Evolutionary conservation across 1,140 invertebrate species (phyloP).

Genomic region (Apocrypta bakeri): DNA sequence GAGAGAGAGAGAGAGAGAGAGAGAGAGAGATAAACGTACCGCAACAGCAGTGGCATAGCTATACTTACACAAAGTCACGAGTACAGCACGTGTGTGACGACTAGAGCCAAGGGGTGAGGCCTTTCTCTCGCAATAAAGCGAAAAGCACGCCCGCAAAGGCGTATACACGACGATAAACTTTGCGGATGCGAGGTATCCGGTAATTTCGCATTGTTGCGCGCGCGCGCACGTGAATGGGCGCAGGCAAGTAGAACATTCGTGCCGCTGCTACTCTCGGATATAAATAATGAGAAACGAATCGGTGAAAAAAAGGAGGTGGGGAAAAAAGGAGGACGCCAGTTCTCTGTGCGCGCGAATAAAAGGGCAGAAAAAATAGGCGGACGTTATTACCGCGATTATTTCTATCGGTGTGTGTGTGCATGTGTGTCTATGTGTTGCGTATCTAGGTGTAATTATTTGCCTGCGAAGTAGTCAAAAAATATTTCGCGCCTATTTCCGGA

Average conservation of each 20-base stretch:
- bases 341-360: not conserved
- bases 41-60: not conserved
- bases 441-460: not conserved
- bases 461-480: not conserved
- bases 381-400: not conserved
- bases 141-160: slow-evolving; percentile 38
- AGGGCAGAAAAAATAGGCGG: slow-evolving; percentile 6
- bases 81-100: slow-evolving; percentile 11
- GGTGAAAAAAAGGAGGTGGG: not conserved
- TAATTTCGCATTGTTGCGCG: slow-evolving; percentile 52
- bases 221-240: slow-evolving; percentile 34
- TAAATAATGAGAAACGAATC: slow-evolving; percentile 43
- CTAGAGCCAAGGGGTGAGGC: slow-evolving; percentile 3
- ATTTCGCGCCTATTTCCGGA: slow-evolving; percentile 4
- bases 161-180: slow-evolving; percentile 43
- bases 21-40: not conserved
- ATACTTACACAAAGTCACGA: not conserved
- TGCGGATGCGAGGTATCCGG: slow-evolving; percentile 53
- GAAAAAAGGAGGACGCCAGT: not conserved
- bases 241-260: slow-evolving; percentile 48
- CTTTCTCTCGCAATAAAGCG: slow-evolving; percentile 29
- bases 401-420: not conserved
- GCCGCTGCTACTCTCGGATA: not conserved
- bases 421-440: no score
- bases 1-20: not conserved